phyloP scores from a whole-genome alignment of 2,113 vertebrate genomes.

The Platysternon megacephalum region DNA sequence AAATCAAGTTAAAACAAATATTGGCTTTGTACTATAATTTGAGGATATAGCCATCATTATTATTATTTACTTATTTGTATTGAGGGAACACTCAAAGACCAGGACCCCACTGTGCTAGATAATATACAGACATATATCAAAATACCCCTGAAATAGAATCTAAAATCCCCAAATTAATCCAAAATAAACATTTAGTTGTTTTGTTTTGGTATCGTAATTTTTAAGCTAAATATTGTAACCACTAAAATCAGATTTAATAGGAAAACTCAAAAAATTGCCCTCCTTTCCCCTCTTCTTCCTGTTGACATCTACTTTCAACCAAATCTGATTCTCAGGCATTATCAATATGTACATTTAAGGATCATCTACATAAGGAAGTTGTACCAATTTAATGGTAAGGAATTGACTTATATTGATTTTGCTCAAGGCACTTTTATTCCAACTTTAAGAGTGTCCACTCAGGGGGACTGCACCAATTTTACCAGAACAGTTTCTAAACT shows the following conservation, averaged over 20 bases:
- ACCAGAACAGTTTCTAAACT: neutral
- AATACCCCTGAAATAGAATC: constrained; percentile 66
- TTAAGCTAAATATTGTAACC: neutral
- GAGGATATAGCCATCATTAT: neutral
- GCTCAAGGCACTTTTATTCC: neutral
- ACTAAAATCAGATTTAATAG: constrained; percentile 45
- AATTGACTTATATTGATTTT: neutral
- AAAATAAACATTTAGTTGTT: constrained; percentile 41
- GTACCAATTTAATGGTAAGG: neutral
- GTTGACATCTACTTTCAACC: neutral
- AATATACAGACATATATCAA: neutral
- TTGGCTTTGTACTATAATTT: neutral
- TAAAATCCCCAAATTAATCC: constrained; percentile 48
- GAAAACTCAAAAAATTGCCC: neutral
- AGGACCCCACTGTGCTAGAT: neutral
- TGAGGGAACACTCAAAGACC: neutral
- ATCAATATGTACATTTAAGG: neutral
- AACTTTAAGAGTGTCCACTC: neutral
- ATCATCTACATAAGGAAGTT: neutral
- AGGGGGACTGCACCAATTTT: neutral
- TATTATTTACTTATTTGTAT: neutral
- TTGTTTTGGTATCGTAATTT: constrained; percentile 49
- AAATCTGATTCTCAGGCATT: neutral
- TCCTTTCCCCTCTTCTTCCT: neutral
- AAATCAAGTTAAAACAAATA: neutral